phyloP scores from a whole-genome alignment of 2,797 vertebrate species.

The Tinamus major region DNA sequence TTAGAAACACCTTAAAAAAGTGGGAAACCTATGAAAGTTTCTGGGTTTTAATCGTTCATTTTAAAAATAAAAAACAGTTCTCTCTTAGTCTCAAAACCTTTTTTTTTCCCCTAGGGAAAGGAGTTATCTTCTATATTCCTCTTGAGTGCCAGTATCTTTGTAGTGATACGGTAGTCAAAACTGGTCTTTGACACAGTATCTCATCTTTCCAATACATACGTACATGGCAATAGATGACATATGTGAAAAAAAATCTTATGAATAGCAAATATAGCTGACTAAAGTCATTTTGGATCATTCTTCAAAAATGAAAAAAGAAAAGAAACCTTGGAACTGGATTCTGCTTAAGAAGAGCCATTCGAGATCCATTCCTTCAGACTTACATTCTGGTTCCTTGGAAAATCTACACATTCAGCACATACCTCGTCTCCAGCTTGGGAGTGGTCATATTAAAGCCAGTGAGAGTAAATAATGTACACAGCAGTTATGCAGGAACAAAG shows the following conservation, averaged over 20 bases:
- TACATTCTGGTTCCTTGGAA: background rate
- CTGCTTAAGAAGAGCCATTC: background rate
- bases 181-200: background rate
- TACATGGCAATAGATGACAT: background rate
- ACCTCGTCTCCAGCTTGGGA: slow-evolving; percentile 11
- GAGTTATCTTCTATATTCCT: background rate
- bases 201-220: background rate
- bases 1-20: background rate
- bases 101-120: background rate
- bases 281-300: background rate
- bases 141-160: background rate
- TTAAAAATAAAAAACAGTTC: background rate
- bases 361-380: background rate
- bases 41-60: background rate
- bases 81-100: background rate
- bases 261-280: background rate
- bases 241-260: background rate
- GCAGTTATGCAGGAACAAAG: background rate
- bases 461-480: background rate
- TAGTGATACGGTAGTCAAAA: background rate
- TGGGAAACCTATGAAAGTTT: background rate
- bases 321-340: background rate
- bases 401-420: background rate
- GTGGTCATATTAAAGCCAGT: background rate
- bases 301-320: background rate